Evolutionary conservation across 1,140 invertebrate species (phyloP).

Genomic region (Paraescarpia echinospica): DNA sequence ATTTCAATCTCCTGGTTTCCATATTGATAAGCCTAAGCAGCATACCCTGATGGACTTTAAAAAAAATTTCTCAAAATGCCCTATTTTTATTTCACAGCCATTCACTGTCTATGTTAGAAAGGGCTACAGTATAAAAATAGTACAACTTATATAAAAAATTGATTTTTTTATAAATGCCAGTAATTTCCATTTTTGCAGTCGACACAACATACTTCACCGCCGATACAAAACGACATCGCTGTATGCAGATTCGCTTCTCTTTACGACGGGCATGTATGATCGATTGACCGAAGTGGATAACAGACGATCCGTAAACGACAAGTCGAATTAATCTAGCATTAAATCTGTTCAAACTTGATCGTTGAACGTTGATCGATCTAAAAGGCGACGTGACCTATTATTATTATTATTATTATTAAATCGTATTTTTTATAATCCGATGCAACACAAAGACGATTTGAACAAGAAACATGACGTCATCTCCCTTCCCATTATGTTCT

Average conservation of each 20-base stretch:
- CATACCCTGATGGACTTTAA: no score
- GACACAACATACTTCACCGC: neutral
- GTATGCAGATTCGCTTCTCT: neutral
- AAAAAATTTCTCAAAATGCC: neutral
- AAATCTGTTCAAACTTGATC: neutral
- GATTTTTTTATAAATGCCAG: neutral
- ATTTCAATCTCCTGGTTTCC: neutral
- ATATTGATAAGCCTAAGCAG: neutral
- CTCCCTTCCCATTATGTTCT: neutral
- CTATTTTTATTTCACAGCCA: neutral
- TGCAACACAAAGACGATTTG: neutral
- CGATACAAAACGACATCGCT: neutral
- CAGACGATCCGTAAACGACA: neutral
- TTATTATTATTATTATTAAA: no score
- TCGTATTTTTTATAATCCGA: neutral
- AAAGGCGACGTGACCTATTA: neutral
- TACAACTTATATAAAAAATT: neutral
- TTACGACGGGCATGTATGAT: neutral
- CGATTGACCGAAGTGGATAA: neutral
- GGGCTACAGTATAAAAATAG: no score
- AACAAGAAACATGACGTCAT: neutral
- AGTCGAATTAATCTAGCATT: neutral
- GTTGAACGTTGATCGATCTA: neutral
- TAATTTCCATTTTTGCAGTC: neutral
- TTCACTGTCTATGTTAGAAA: neutral